A percentile compares a stretch with the other conserved stretches of the same genome.
phyloP scores from a whole-genome alignment of 2,797 vertebrate species.

The Buphagus erythrorhynchus region DNA sequence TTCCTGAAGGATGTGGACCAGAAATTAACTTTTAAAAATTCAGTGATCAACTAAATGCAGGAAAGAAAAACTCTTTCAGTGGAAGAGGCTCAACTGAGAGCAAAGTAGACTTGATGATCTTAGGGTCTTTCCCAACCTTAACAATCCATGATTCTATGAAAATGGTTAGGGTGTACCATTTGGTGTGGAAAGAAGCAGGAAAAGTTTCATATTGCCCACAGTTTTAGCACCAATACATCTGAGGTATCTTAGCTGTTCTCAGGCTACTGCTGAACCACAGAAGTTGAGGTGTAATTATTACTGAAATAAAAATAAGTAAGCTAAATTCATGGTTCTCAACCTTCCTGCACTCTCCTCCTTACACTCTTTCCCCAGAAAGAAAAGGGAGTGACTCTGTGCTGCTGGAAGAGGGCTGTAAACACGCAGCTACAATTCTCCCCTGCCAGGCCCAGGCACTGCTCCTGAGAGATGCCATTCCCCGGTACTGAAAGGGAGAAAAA shows the following conservation, averaged over 20 bases:
- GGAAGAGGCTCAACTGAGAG: neutral
- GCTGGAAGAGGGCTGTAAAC: neutral
- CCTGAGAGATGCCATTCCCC: neutral
- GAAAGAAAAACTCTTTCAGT: neutral
- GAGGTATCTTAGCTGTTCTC: neutral
- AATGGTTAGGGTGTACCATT: neutral
- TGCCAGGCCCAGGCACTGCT: neutral
- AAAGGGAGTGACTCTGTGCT: neutral
- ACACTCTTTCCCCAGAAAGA: neutral
- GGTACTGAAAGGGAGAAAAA: fast-evolving
- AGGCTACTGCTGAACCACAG: neutral
- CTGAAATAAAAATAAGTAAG: neutral
- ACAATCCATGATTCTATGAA: neutral
- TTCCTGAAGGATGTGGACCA: neutral
- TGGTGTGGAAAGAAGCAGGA: neutral
- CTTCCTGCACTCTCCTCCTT: neutral
- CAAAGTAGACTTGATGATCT: neutral
- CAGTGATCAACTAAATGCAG: neutral
- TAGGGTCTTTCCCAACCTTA: neutral
- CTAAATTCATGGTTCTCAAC: neutral
- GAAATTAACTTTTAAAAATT: neutral
- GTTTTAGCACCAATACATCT: neutral
- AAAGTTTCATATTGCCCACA: fast-evolving
- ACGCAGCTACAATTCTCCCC: neutral
- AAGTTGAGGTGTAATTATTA: neutral